These are phyloP conservation scores for Caenorhabditis virilis DNA, from an alignment of 2,888 invertebrate genomes.

Conservation along the genomic window DNA sequence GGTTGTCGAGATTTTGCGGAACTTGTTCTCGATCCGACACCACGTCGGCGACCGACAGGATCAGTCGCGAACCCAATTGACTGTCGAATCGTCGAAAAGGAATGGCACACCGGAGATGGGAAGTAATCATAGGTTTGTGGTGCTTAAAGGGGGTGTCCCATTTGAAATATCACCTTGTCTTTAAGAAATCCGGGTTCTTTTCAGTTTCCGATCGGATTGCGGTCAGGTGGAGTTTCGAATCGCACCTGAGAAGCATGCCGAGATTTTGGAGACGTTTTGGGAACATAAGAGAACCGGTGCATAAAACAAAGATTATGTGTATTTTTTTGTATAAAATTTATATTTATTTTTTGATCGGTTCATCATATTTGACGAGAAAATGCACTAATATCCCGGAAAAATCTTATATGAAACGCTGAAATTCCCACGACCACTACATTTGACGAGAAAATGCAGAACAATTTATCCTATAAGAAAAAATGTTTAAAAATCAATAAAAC, in stretches of 20 bases:
- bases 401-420: too few species aligned
- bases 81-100: conserved; percentile 1
- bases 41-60: conserved; percentile 3
- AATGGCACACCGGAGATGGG: conserved; percentile 30
- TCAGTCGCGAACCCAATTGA: conserved; percentile 3
- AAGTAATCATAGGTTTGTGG: conserved; percentile 35
- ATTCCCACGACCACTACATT: neutral
- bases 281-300: conserved; percentile 16
- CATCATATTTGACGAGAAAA: neutral
- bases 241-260: conserved; percentile 35
- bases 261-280: conserved; percentile 39
- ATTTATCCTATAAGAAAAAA: neutral
- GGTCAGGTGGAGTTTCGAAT: conserved; percentile 39
- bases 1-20: conserved; percentile 18
- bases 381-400: neutral
- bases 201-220: conserved; percentile 32
- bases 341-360: neutral
- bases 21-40: neutral
- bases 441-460: neutral
- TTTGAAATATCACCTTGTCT: too few species aligned
- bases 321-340: neutral
- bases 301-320: neutral
- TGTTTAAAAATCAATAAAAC: neutral
- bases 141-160: too few species aligned
- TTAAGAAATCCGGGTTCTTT: neutral